These are phyloP conservation scores for Celastrina argiolus DNA, from an alignment of 2,888 invertebrate genomes.

Conservation along the genomic window DNA sequence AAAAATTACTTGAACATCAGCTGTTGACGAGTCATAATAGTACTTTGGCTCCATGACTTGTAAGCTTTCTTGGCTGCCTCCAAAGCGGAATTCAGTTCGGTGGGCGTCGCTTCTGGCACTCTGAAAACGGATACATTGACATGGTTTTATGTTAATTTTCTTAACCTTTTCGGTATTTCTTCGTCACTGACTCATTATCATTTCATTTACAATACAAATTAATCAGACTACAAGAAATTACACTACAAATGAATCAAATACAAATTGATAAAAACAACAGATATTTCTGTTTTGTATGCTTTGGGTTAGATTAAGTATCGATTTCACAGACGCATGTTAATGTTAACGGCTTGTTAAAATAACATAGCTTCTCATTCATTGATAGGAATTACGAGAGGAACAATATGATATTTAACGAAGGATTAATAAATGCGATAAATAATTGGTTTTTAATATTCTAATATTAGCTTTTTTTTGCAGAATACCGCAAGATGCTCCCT, in stretches of 20 bases:
- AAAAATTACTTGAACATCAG: conserved; percentile 86
- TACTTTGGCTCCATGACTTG: conserved; percentile 92
- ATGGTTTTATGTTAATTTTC: conserved; percentile 23
- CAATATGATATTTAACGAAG: no score
- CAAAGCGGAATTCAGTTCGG: conserved; percentile 94
- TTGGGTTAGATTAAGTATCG: not conserved
- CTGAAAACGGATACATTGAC: conserved; percentile 49
- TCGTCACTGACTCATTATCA: conserved; percentile 1
- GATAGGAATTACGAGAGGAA: no score
- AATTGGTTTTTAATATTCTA: no score
- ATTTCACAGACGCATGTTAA: no score
- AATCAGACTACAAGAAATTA: not conserved
- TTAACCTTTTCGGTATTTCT: not conserved
- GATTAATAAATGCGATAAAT: no score
- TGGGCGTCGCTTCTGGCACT: conserved; percentile 93
- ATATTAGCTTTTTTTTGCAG: no score
- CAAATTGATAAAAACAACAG: no score
- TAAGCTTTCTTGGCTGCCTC: conserved; percentile 89
- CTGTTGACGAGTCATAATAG: conserved; percentile 94
- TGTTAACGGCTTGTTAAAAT: no score
- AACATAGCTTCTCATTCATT: no score
- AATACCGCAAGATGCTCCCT: no score
- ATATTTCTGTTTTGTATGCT: not conserved
- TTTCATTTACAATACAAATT: conserved; percentile 12
- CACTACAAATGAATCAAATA: no score